Conservation (phyloP, 2,888 invertebrate genomes). For the Falcaria lacertinaria region DNA sequence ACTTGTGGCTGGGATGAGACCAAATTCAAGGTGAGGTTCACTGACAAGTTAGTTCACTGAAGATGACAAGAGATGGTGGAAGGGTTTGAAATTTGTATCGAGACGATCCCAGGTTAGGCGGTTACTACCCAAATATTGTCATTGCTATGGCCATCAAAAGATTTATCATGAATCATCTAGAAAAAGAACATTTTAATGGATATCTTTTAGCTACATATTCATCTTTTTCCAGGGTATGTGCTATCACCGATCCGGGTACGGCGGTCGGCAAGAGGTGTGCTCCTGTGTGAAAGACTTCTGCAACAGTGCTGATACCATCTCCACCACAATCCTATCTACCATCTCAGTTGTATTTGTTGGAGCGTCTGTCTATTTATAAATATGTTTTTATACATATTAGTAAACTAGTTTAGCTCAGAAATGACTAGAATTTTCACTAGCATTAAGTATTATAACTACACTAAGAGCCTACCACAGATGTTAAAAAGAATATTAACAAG, state of each 20-base stretch:
- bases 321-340: constrained; percentile 77
- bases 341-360: constrained; percentile 18
- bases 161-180: too few relatives aligned
- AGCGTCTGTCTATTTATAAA: constrained; percentile 18
- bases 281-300: constrained; percentile 88
- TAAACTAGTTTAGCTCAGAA: background rate
- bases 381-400: background rate
- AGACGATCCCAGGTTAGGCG: too few relatives aligned
- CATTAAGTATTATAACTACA: too few relatives aligned
- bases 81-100: too few relatives aligned
- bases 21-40: constrained; percentile 75
- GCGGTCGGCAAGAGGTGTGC: constrained; percentile 93
- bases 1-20: constrained; percentile 89
- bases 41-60: background rate
- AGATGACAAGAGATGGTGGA: background rate
- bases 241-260: constrained; percentile 92
- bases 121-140: too few relatives aligned
- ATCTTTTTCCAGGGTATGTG: constrained; percentile 80
- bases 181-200: background rate
- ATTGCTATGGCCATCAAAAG: too few relatives aligned
- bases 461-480: too few relatives aligned
- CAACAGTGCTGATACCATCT: constrained; percentile 82
- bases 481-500: too few relatives aligned
- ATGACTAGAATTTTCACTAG: too few relatives aligned
- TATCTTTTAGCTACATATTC: background rate